Conservation (phyloP, 2,888 invertebrate genomes). For the Tridacna gigas region DNA sequence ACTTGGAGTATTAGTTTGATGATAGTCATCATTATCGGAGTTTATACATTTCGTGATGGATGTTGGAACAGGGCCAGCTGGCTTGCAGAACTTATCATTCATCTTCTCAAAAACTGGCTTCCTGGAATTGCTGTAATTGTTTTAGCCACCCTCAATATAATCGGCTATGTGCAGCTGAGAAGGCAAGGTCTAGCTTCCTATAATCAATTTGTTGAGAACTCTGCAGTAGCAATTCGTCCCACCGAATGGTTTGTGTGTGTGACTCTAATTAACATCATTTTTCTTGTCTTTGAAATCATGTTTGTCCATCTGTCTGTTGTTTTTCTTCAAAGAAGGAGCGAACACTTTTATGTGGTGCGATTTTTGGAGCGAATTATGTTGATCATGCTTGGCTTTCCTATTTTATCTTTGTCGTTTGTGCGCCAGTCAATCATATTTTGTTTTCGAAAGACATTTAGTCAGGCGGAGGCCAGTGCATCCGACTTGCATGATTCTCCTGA, state of each 20-base stretch:
- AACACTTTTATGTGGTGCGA: not conserved
- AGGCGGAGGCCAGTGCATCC: not conserved
- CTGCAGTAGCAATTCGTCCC: conserved; percentile 1
- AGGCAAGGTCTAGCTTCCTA: conserved; percentile 6
- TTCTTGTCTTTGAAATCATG: conserved; percentile 21
- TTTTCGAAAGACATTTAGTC: not conserved
- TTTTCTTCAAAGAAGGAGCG: not conserved
- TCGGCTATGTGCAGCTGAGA: conserved; percentile 1
- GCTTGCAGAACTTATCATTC: not conserved
- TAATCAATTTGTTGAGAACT: conserved; percentile 25
- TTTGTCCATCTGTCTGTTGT: conserved; percentile 1
- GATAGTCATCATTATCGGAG: not conserved
- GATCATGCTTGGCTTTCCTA: conserved; percentile 6
- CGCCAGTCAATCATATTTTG: not conserved
- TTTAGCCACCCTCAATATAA: not conserved
- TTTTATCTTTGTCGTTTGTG: conserved; percentile 8
- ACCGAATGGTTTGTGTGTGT: conserved; percentile 24
- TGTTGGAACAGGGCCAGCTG: not conserved
- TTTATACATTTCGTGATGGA: not conserved
- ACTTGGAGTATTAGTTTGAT: not conserved
- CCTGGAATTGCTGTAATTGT: conserved; percentile 4
- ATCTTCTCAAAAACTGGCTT: conserved; percentile 21
- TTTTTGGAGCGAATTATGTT: conserved; percentile 3
- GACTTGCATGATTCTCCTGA: not conserved
- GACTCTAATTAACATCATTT: conserved; percentile 12